Conservation (phyloP, 1,140 invertebrate genomes). For the Leptopilina clavipes region DNA sequence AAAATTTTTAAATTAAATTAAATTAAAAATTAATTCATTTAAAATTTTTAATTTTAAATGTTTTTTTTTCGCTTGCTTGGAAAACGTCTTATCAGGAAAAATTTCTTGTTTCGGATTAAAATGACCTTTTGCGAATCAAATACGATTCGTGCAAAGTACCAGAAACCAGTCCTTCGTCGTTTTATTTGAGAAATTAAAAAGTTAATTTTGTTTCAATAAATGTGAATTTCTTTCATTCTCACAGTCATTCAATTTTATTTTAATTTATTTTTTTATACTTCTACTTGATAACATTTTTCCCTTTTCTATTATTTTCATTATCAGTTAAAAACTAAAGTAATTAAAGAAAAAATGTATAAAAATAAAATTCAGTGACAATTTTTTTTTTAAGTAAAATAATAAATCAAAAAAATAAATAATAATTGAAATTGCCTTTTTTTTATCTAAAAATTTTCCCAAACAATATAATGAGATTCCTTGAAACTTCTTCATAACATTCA, state of each 20-base stretch:
- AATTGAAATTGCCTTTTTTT: not conserved
- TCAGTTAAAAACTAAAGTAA: too few species aligned
- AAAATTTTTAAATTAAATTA: too few species aligned
- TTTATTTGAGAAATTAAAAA: not conserved
- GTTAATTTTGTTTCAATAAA: not conserved
- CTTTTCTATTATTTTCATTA: too few species aligned
- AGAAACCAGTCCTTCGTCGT: conserved; percentile 12
- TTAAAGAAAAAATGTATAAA: too few species aligned
- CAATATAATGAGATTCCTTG: not conserved
- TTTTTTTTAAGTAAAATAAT: too few species aligned
- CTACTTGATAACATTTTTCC: not conserved
- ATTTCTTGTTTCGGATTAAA: not conserved
- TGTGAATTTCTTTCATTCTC: conserved; percentile 2
- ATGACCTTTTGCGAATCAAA: conserved; percentile 25
- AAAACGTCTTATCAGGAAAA: too few species aligned
- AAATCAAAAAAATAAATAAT: too few species aligned
- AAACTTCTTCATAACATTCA: not conserved
- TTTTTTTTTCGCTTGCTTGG: not conserved
- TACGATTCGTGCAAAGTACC: conserved; percentile 27
- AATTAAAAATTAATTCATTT: too few species aligned
- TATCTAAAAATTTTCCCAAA: not conserved
- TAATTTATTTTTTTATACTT: not conserved
- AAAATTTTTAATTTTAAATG: too few species aligned
- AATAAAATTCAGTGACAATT: too few species aligned
- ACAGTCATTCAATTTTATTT: conserved; percentile 2